phyloP scores from a whole-genome alignment of 2,888 invertebrate species.

The Tiliacea aurago region DNA sequence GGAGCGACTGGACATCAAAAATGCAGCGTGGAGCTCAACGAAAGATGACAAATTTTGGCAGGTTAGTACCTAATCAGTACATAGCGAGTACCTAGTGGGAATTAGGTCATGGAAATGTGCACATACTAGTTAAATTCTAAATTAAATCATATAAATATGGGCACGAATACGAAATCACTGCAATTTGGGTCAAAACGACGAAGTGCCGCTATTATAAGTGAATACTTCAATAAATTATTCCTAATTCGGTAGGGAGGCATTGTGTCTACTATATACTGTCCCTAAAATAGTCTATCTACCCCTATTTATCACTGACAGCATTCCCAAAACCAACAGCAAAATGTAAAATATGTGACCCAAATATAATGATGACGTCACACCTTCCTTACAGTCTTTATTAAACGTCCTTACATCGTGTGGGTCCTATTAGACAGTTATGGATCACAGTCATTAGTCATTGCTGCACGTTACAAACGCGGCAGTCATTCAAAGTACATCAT shows the following conservation, averaged over 20 bases:
- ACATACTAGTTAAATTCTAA: neutral
- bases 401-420: constrained; percentile 28
- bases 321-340: neutral
- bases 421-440: constrained; percentile 56
- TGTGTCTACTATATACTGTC: constrained; percentile 8
- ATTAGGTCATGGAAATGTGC: neutral
- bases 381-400: constrained; percentile 9
- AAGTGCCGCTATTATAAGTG: neutral
- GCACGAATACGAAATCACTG: neutral
- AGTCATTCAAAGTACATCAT: constrained; percentile 41
- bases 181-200: neutral
- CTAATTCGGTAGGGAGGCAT: constrained; percentile 5
- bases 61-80: constrained; percentile 71
- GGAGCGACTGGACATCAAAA: constrained; percentile 87
- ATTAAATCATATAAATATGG: neutral
- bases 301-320: constrained; percentile 5
- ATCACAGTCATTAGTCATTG: constrained; percentile 52
- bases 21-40: constrained; percentile 90
- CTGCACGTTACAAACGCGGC: constrained; percentile 50
- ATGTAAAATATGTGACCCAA: constrained; percentile 30
- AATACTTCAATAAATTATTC: constrained; percentile 21
- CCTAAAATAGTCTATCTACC: constrained; percentile 10
- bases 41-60: constrained; percentile 88
- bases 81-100: neutral
- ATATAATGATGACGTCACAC: constrained; percentile 2